A percentile compares a stretch with the other conserved stretches of the same genome.
Conservation (phyloP, 2,888 invertebrate genomes). For the Noctua janthina region DNA sequence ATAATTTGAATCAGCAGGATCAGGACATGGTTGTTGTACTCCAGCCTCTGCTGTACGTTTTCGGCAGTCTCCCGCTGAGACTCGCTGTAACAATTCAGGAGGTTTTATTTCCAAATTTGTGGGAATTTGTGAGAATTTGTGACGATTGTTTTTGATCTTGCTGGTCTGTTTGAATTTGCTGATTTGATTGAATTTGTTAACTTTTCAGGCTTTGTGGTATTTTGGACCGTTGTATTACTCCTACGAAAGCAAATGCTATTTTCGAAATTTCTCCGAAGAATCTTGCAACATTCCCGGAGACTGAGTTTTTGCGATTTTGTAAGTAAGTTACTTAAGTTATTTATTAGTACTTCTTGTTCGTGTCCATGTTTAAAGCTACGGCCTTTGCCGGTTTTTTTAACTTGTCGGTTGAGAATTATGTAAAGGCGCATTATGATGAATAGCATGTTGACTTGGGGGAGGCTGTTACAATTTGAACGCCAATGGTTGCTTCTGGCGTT, state of each 20-base stretch:
- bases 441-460: constrained; percentile 1
- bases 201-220: neutral
- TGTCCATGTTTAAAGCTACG: neutral
- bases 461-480: neutral
- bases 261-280: neutral
- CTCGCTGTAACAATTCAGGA: constrained; percentile 51
- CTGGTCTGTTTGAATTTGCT: neutral
- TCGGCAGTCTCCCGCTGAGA: constrained; percentile 2
- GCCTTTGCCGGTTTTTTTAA: constrained; percentile 10
- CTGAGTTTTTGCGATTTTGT: constrained; percentile 4
- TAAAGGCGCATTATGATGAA: neutral
- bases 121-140: constrained; percentile 2
- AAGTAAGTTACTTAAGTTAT: neutral
- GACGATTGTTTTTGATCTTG: neutral
- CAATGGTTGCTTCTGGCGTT: neutral
- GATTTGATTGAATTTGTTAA: neutral
- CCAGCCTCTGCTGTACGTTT: constrained; percentile 19
- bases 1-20: constrained; percentile 18
- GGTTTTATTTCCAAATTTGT: constrained; percentile 14
- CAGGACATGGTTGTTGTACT: constrained; percentile 39
- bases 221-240: constrained; percentile 23
- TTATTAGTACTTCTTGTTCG: constrained; percentile 2
- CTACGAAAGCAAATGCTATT: constrained; percentile 16
- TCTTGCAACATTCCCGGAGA: neutral
- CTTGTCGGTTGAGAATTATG: neutral